Evolutionary conservation across 2,113 vertebrate species (phyloP), one percentile per base, ranked within the genome.

Genomic region (Callipepla squamata): DNA sequence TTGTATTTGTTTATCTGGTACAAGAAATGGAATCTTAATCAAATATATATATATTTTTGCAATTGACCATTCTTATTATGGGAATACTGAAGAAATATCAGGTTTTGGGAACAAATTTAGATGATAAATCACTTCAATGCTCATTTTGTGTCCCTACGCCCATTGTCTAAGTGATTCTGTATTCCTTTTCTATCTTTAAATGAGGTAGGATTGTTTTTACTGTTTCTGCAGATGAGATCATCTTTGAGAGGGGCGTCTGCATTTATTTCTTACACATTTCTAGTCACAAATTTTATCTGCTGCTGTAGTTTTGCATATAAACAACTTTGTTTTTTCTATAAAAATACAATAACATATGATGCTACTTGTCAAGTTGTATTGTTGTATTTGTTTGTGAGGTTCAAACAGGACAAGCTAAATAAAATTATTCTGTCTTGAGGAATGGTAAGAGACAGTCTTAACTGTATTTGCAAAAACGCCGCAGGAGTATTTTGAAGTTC

Each of bases 231-330:
- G 42, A 68, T 68, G 72, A 14, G 38, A 92, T 90, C 87, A 70
- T 69, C 68, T 94, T 90, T 55, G 44, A 85, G 40, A 91, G 83
- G 48, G 79, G 45, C 80, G 69, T 93, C 90, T 94, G 13, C 92
- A 72, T 91, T 92, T 94, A 84, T 80, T 95, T 77, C 87, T 85
- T 78, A 63, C 23, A 76, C 93, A 92, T 80, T 68, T 19, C 85
- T 75, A 86, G 78, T 84, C 32, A 22, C 48, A 81, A 89, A 89
- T 92, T 96, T 94, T 89, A 83, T 83, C 50, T 94, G 68, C 53
- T 13, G 20, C 73, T 89, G 23, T 23, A 62, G 50, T 80, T 96
- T 93, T 94, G 51, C 89, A 90, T 96, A 86, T 89, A 92, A 94
- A 87, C 47, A 62, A 36, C 57, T 38, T 45, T 34, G 87, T 57